A percentile compares a stretch with the other conserved stretches of the same genome.
Conservation (phyloP, 2,888 invertebrate genomes). For the Amiota mariae region DNA sequence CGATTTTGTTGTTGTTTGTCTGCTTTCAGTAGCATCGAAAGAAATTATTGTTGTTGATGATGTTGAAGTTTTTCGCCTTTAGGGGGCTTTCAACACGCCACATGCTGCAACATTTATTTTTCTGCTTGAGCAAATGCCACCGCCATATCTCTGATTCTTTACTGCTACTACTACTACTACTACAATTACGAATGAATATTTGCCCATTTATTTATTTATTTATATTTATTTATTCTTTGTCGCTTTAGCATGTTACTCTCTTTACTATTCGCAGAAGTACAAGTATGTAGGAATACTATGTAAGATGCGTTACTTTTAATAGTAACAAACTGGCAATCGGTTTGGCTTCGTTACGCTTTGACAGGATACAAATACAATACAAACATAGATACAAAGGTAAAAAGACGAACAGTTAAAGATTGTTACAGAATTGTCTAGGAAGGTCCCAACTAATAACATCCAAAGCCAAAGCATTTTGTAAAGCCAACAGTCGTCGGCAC, state of each 20-base stretch:
- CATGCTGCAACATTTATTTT: constrained; percentile 51
- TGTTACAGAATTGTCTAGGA: no score
- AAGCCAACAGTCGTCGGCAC: constrained; percentile 1
- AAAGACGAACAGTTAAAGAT: no score
- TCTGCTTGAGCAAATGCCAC: constrained; percentile 48
- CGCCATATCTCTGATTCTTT: background rate
- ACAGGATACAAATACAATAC: background rate
- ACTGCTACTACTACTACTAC: background rate
- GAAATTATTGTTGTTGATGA: background rate
- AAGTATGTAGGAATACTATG: no score
- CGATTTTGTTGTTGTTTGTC: background rate
- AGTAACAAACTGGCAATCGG: constrained; percentile 66
- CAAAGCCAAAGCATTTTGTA: background rate
- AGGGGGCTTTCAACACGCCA: constrained; percentile 35
- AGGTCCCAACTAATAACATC: background rate
- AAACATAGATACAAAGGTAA: no score
- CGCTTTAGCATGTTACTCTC: constrained; percentile 49
- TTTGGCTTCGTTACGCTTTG: constrained; percentile 37
- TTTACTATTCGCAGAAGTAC: constrained; percentile 22
- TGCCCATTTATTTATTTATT: constrained; percentile 52
- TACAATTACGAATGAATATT: constrained; percentile 19
- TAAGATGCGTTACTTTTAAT: constrained; percentile 39
- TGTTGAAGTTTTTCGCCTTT: constrained; percentile 3
- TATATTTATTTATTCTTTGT: constrained; percentile 58
- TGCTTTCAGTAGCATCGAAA: background rate